Base-by-base conservation (phyloP, 2,113 vertebrate species). In the Poecilia latipinna region DNA sequence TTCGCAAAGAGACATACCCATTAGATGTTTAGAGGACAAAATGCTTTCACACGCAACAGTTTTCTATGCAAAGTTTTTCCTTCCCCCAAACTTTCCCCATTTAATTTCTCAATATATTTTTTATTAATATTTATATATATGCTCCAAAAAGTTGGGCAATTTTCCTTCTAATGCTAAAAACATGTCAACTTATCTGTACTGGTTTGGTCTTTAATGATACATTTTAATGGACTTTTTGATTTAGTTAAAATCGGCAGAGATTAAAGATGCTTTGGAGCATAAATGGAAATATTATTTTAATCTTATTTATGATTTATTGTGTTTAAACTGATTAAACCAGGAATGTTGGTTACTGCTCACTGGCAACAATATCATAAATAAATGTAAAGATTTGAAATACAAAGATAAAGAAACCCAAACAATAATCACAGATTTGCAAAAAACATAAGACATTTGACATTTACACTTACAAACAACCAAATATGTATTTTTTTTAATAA, bases 51-150 rank as follows among this genome's bases (percentile, higher is more conserved):
- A 4, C 35, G 3, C 3, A 33, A 29, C 68, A 29, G 10, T 8
- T 67, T 17, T n/a, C 2, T 10, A 33, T 64, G 8, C 24, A 4
- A 15, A 8, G 1, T 0, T 0, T 42, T 42, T 42, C 39, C 39
- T 4, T 35, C 15, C 62, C 3, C 57, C 39, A 42, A 42, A 42
- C 35, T 26, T 4, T 35, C 15, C 62, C 3, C 57, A 48, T 70
- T 64, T n/a, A 1, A 72, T 63, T 84, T 39, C 19, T 11, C n/a
- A 1, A 74, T 76, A 70, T 37, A 11, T 51, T 60, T 19, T 19
- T 19, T 17, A 12, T 15, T 10, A 39, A 22, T 68, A 61, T 57
- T n/a, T n/a, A 54, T 8, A 48, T 13, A 57, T 24, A 24, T 24
- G 51, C 24, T 24, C 44, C 17, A 48, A 48, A 19, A 17, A 19